phyloP scores from a whole-genome alignment of 2,888 invertebrate genomes.

The Nomada goodeniana region DNA sequence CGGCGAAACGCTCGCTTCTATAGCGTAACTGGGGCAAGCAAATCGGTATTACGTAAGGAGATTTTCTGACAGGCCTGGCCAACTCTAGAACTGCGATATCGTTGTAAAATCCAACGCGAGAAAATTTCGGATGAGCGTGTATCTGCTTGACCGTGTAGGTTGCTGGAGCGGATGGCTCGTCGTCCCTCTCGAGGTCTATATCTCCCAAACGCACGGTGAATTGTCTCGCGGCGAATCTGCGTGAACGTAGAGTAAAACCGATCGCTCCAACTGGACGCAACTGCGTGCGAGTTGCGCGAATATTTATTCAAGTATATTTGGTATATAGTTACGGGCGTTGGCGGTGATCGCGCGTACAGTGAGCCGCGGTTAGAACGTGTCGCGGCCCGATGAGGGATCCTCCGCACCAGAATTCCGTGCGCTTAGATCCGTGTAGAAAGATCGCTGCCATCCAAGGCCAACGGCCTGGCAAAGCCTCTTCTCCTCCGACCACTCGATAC shows the following conservation, averaged over 20 bases:
- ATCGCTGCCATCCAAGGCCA: conserved; percentile 99
- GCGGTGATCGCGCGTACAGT: conserved; percentile 95
- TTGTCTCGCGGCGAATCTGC: conserved; percentile 94
- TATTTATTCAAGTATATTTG: not conserved
- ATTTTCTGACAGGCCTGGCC: conserved; percentile 90
- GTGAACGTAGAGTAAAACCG: not conserved
- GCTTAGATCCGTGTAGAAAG: conserved; percentile 93
- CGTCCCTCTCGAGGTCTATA: conserved; percentile 93
- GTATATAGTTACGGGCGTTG: conserved; percentile 91
- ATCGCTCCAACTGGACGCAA: not conserved
- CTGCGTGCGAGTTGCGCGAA: not conserved
- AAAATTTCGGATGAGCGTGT: conserved; percentile 93
- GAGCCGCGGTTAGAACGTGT: conserved; percentile 95
- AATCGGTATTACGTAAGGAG: conserved; percentile 94
- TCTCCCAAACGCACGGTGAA: conserved; percentile 96
- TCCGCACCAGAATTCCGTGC: conserved; percentile 97
- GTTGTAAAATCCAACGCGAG: conserved; percentile 96
- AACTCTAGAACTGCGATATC: conserved; percentile 95
- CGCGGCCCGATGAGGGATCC: conserved; percentile 93
- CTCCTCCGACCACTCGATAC: conserved; percentile 96
- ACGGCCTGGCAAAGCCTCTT: conserved; percentile 92
- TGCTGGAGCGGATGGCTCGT: conserved; percentile 93
- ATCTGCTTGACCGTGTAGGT: conserved; percentile 92
- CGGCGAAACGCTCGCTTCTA: conserved; percentile 88
- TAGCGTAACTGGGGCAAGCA: conserved; percentile 90